Evolutionary conservation across 2,888 invertebrate species (phyloP).

Genomic region (Macrosoma leucophasiata): DNA sequence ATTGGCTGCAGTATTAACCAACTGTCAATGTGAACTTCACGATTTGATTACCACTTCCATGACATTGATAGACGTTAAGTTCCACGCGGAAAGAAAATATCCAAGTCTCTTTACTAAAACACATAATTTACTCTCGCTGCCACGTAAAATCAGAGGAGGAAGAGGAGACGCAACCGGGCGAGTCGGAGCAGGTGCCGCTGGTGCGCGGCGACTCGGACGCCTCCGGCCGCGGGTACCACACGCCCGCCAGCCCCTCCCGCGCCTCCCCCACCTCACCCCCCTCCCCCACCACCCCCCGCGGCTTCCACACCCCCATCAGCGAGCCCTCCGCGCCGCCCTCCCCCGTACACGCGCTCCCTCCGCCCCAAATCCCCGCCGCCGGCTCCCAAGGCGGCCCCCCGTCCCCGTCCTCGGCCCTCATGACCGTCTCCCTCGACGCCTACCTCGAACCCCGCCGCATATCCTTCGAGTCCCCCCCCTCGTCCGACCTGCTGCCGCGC

Average conservation of each 20-base stretch:
- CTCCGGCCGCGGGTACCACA: slow-evolving; percentile 75
- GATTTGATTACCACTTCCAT: no score
- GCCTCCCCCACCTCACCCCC: slow-evolving; percentile 45
- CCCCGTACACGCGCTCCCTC: slow-evolving; percentile 79
- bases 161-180: slow-evolving; percentile 49
- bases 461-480: slow-evolving; percentile 86
- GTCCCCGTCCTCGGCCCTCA: slow-evolving; percentile 89
- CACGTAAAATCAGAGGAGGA: no score
- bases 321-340: slow-evolving; percentile 43
- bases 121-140: no score
- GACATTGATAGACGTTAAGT: no score
- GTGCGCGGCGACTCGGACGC: slow-evolving; percentile 75
- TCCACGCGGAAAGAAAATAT: no score
- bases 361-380: slow-evolving; percentile 45
- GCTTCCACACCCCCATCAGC: slow-evolving; percentile 87
- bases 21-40: no score
- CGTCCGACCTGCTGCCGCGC: slow-evolving; percentile 81
- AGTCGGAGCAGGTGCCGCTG: slow-evolving; percentile 57
- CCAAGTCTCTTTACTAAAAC: no score
- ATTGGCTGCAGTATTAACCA: no score
- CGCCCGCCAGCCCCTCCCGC: slow-evolving; percentile 47
- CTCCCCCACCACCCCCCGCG: slow-evolving; percentile 65
- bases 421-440: slow-evolving; percentile 89
- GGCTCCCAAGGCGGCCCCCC: slow-evolving; percentile 71
- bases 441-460: slow-evolving; percentile 90